Conservation (phyloP, 2,797 vertebrate species). For the Graptemys geographica region DNA sequence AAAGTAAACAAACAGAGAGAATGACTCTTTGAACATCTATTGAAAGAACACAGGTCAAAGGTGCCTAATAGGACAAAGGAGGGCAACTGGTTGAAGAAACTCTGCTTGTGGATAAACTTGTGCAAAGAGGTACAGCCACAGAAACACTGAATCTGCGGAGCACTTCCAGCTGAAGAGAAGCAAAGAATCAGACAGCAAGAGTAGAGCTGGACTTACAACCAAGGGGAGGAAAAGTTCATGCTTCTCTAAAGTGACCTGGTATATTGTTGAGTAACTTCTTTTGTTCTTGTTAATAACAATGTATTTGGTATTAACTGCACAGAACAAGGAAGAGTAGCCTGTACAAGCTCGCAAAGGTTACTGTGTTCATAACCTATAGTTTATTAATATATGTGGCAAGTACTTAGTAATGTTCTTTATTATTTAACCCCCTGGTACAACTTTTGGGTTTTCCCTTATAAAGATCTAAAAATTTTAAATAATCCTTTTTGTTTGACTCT, state of each 20-base stretch:
- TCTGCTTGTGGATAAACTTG: background rate
- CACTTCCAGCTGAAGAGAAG: background rate
- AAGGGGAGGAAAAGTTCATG: background rate
- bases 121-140: background rate
- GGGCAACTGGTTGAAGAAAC: background rate
- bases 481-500: background rate
- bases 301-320: background rate
- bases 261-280: background rate
- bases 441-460: background rate
- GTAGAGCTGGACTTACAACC: background rate
- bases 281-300: background rate
- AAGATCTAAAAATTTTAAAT: background rate
- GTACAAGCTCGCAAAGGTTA: background rate
- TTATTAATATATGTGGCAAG: background rate
- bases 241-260: background rate
- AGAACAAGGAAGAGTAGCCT: background rate
- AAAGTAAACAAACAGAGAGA: background rate
- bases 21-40: background rate
- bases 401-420: background rate
- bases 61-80: background rate
- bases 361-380: background rate
- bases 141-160: background rate
- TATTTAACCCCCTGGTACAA: background rate
- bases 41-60: background rate
- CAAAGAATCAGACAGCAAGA: background rate